Evolutionary conservation across 2,888 invertebrate genomes (phyloP).

Genomic region (Sympetrum striolatum): DNA sequence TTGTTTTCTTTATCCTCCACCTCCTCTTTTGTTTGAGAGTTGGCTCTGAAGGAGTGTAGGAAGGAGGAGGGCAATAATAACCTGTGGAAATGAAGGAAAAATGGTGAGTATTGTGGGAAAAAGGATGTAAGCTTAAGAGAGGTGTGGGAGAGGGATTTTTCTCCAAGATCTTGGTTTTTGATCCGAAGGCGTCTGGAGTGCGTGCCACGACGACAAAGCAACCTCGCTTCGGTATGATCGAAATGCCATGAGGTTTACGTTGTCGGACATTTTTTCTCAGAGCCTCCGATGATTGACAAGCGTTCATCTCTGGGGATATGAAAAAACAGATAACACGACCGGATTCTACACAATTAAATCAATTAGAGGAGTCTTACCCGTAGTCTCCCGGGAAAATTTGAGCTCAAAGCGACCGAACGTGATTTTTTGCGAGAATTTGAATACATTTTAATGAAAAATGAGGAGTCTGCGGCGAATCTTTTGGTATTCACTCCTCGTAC

Average conservation of each 20-base stretch:
- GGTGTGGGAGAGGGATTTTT: background rate
- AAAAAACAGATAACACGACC: background rate
- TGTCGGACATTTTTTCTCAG: background rate
- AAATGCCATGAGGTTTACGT: background rate
- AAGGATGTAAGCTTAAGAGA: background rate
- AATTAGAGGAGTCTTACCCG: background rate
- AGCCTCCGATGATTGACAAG: background rate
- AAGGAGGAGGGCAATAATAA: background rate
- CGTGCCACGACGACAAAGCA: conserved; percentile 12
- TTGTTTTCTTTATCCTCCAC: background rate
- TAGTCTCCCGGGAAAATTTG: background rate
- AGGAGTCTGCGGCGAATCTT: background rate
- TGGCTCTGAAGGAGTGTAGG: no score
- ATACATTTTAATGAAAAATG: background rate
- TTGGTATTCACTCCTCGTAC: background rate
- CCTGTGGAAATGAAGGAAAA: background rate
- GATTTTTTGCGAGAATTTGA: background rate
- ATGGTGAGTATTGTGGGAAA: background rate
- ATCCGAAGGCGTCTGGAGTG: conserved; percentile 14
- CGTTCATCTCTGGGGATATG: background rate
- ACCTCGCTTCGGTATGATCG: background rate
- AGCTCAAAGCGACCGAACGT: background rate
- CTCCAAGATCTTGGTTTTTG: background rate
- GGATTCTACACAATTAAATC: background rate
- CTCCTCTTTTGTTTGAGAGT: background rate